Evolutionary conservation across 2,113 vertebrate species (phyloP), one percentile per base, ranked within the genome.

Genomic region (Nycticryphes semicollaris): DNA sequence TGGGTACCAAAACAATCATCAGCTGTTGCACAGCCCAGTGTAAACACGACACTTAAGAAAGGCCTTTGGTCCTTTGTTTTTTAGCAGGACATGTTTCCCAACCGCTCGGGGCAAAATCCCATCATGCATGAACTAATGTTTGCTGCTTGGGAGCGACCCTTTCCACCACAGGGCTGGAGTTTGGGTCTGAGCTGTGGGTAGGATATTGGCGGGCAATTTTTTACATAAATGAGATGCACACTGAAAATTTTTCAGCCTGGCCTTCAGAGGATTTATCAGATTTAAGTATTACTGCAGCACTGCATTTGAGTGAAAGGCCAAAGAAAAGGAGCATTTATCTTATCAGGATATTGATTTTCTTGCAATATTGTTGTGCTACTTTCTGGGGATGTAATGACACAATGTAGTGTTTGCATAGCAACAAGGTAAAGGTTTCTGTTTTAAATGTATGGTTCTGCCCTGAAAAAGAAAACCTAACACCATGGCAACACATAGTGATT

Each of bases 401-500:
- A 69, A 43, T 35, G 77, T 69, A 3, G 4, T 85, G 77, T 94
- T 96, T 97, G 89, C 94, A 95, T 95, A 92, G 95, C 84, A 94
- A 95, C 96, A 83, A 96, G 84, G 87, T 95, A 94, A 94, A 94
- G 41, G 66, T 79, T 94, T 76, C 73, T 64, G 81, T 87, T 93
- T 84, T 24, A 69, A 96, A 94, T 63, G 45, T 50, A 37, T 84
- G 74, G 45, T 68, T 93, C 54, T 91, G 39, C 41, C 83, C 73
- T 51, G 76, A 69, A 93, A 95, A 93, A 41, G 63, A 88, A 85
- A 96, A 30, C 74, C 53, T 27, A 76, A 93, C 86, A 94, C 95
- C 95, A 95, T 95, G 90, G 96, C 80, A 96, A 96, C 92, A 82
- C 69, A 82, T 16, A 91, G 74, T 60, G 81, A 89, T 95, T 96